Conservation (phyloP, 1,140 invertebrate genomes). For the Cheumatopsyche charites region DNA sequence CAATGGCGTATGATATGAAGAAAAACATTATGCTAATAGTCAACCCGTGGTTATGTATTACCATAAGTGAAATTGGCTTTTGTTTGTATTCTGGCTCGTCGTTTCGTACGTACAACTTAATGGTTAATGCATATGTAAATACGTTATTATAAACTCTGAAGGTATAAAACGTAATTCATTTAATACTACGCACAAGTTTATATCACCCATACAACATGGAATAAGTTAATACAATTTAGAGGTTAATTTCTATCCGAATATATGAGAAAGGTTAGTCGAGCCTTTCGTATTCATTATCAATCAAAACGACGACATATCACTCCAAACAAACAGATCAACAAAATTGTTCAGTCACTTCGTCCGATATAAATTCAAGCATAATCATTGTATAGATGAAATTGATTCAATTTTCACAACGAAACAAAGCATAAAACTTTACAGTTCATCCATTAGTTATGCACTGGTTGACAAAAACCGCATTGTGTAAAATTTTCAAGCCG, state of each 20-base stretch:
- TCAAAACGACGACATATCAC: not conserved
- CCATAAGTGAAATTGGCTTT: too few relatives aligned
- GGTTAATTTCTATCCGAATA: not conserved
- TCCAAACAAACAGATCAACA: not conserved
- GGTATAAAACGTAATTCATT: not conserved
- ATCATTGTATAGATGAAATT: too few relatives aligned
- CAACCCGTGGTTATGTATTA: too few relatives aligned
- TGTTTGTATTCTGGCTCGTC: too few relatives aligned
- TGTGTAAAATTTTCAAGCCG: not conserved
- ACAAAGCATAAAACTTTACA: too few relatives aligned
- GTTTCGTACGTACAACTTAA: not conserved
- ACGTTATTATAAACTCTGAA: not conserved
- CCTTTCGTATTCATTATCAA: not conserved
- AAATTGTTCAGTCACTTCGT: not conserved
- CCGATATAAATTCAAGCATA: too few relatives aligned
- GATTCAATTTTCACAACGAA: too few relatives aligned
- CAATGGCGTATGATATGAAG: not conserved
- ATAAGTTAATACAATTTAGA: not conserved
- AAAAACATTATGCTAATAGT: conserved; percentile 3
- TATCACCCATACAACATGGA: not conserved
- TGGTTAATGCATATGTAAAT: conserved; percentile 7
- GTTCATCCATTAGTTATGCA: conserved; percentile 13
- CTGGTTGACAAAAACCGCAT: conserved; percentile 12
- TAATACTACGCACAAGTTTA: not conserved
- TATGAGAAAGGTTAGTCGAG: not conserved